Percentiles rank a stretch among this genome's conserved stretches.
These are phyloP conservation scores for Bos javanicus DNA, from an alignment of 2,113 vertebrate species.

Conservation along the genomic window DNA sequence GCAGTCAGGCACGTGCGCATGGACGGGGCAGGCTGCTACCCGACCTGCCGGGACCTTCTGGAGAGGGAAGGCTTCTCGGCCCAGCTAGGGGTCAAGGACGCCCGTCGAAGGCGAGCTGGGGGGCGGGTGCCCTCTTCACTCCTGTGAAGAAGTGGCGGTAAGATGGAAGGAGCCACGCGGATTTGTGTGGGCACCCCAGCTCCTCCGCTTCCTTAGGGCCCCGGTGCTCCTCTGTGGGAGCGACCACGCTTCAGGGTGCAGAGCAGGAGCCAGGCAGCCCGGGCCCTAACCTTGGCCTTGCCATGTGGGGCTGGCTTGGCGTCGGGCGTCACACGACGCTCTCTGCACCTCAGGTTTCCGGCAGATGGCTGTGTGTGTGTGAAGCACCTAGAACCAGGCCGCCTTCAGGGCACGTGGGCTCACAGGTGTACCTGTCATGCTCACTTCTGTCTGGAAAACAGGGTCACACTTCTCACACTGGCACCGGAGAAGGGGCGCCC, in stretches of 20 bases:
- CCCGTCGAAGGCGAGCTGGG: neutral
- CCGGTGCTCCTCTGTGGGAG: too few species aligned
- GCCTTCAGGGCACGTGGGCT: rapidly evolving
- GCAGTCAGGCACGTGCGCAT: slow-evolving; percentile 43
- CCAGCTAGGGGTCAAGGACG: neutral
- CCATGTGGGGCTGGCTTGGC: neutral
- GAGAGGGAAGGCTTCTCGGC: slow-evolving; percentile 31
- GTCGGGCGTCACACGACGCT: neutral
- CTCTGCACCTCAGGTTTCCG: neutral
- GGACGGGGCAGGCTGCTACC: slow-evolving; percentile 29
- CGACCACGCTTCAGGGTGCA: rapidly evolving
- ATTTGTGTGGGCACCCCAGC: neutral
- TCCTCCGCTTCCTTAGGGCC: neutral
- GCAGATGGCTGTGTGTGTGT: rapidly evolving
- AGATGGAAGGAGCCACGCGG: neutral
- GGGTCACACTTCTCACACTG: rapidly evolving
- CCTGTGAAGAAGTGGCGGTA: neutral
- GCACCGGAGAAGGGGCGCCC: rapidly evolving
- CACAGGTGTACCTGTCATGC: neutral
- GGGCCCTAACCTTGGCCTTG: neutral
- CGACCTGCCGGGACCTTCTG: slow-evolving; percentile 1
- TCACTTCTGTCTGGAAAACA: neutral
- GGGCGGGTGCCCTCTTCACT: rapidly evolving
- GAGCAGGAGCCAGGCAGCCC: neutral
- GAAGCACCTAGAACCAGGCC: rapidly evolving